Percentiles rank a stretch among this genome's conserved stretches.
Evolutionary conservation across 92 coral and sea anemone genomes (phyloP).

Genomic region (Pocillopora meandrina): DNA sequence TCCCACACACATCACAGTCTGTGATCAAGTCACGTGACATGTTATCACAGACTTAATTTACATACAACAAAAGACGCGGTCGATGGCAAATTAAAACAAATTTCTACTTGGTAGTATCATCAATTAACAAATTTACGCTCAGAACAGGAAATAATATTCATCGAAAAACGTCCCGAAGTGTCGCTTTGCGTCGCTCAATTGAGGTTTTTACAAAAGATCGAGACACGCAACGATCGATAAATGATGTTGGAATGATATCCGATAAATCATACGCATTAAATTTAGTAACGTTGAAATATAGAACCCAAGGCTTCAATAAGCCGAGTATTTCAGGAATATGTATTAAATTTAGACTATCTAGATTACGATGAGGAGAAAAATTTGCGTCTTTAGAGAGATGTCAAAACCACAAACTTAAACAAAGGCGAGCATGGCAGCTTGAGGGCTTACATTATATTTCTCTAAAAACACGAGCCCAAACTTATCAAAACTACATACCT

Average conservation of each 20-base stretch:
- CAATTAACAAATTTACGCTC: slow-evolving; percentile 26
- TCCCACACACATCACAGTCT: not conserved
- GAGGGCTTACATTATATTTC: not conserved
- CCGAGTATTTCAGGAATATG: not conserved
- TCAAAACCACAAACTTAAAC: not conserved
- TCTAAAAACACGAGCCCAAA: not conserved
- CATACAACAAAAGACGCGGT: slow-evolving; percentile 26
- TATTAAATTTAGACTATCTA: not conserved
- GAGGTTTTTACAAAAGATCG: slow-evolving; percentile 3
- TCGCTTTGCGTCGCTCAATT: slow-evolving; percentile 12
- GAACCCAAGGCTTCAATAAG: not conserved
- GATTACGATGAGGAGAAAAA: not conserved
- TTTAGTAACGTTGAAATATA: not conserved
- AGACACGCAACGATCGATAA: not conserved
- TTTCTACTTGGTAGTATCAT: slow-evolving; percentile 10
- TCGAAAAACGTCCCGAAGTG: not conserved
- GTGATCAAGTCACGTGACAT: slow-evolving; percentile 34
- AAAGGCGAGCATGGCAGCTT: not conserved
- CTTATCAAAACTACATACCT: not conserved
- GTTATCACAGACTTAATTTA: slow-evolving; percentile 34
- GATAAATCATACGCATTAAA: not conserved
- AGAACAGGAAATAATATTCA: slow-evolving; percentile 15
- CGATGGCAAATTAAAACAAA: not conserved
- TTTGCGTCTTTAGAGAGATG: not conserved
- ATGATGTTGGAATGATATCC: not conserved